phyloP scores from a whole-genome alignment of 2,797 vertebrate species.

The Myotis findleyi region DNA sequence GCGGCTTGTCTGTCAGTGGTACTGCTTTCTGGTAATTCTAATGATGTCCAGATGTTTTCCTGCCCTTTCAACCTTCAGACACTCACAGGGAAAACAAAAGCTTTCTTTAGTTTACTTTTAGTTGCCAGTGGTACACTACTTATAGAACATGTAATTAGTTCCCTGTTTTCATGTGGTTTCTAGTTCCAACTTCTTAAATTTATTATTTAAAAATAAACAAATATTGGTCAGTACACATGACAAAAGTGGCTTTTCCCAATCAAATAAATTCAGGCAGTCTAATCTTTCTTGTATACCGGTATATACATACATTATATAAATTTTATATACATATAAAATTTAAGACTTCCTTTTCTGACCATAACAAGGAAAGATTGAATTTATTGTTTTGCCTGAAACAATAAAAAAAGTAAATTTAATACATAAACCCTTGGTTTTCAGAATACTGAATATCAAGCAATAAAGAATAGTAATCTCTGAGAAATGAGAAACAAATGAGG shows the following conservation, averaged over 20 bases:
- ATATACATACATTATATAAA: neutral
- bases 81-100: constrained; percentile 11
- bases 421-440: neutral
- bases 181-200: neutral
- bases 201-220: neutral
- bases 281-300: neutral
- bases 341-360: neutral
- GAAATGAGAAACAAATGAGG: neutral
- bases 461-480: neutral
- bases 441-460: neutral
- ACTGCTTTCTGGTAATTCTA: constrained; percentile 58
- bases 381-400: constrained; percentile 7
- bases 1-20: constrained; percentile 44
- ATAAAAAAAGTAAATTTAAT: neutral
- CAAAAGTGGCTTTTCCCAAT: neutral
- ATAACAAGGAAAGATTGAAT: neutral
- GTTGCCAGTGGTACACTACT: neutral
- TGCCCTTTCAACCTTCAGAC: constrained; percentile 30
- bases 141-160: constrained; percentile 10
- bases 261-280: neutral
- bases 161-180: neutral
- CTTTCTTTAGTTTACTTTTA: constrained; percentile 48
- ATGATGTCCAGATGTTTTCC: constrained; percentile 56
- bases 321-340: neutral
- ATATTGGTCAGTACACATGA: neutral